A percentile compares a stretch with the other conserved stretches of the same genome.
phyloP scores from a whole-genome alignment of 2,797 vertebrate genomes.

The Oreochromis grahami region DNA sequence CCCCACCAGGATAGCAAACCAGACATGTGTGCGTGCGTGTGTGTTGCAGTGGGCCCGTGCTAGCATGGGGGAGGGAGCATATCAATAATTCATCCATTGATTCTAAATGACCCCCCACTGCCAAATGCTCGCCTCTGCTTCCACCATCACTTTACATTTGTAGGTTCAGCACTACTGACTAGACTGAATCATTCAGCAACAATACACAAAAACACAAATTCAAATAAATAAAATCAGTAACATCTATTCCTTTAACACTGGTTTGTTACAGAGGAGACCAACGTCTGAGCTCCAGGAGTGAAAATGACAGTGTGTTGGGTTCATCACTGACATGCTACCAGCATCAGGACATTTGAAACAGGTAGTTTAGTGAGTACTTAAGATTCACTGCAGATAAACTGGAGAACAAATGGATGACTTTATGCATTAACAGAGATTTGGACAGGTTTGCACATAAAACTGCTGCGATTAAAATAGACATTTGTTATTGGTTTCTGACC shows the following conservation, averaged over 20 bases:
- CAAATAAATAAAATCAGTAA: not conserved
- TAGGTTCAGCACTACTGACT: constrained; percentile 28
- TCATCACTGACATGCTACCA: fast-evolving
- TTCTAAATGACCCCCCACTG: constrained; percentile 33
- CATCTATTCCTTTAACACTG: not conserved
- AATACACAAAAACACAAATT: fast-evolving
- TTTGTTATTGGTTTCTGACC: not conserved
- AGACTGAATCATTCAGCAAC: not conserved
- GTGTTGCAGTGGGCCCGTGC: not conserved
- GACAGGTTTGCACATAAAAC: not conserved
- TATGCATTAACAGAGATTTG: no score
- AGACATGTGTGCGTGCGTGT: no score
- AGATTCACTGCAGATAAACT: not conserved
- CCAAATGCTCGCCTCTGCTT: constrained; percentile 44
- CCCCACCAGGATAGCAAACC: no score
- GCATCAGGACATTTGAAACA: not conserved
- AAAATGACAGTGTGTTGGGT: fast-evolving
- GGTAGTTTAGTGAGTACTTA: not conserved
- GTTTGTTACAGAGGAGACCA: not conserved
- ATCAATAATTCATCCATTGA: constrained; percentile 79
- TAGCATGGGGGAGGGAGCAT: constrained; percentile 40
- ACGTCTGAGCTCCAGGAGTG: not conserved
- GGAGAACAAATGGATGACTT: fast-evolving
- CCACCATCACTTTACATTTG: constrained; percentile 8
- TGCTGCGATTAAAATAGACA: not conserved